Evolutionary conservation across 2,888 invertebrate species (phyloP).

Genomic region (Venustoraphidia nigricollis): DNA sequence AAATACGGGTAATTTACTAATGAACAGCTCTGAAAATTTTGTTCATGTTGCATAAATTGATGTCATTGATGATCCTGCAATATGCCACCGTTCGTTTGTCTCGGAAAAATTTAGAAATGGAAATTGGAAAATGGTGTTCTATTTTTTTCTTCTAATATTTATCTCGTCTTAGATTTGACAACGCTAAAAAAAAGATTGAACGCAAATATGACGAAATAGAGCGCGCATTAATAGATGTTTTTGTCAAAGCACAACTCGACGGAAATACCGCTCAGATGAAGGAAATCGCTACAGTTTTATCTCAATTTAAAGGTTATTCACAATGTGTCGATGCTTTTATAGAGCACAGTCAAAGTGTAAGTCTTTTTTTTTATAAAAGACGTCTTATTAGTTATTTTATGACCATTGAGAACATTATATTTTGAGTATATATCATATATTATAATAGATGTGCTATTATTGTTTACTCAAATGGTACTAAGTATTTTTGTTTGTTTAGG

Average conservation of each 20-base stretch:
- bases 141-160: not conserved
- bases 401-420: no score
- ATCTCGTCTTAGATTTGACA: slow-evolving; percentile 43
- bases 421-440: no score
- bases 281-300: slow-evolving; percentile 77
- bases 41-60: no score
- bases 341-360: slow-evolving; percentile 85
- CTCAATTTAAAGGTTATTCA: slow-evolving; percentile 92
- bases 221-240: slow-evolving; percentile 81
- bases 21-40: no score
- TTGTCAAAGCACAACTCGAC: slow-evolving; percentile 74
- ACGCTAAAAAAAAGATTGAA: slow-evolving; percentile 71
- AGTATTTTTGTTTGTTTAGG: slow-evolving; percentile 33
- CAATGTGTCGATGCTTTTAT: slow-evolving; percentile 95
- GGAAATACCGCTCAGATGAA: slow-evolving; percentile 83
- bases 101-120: no score
- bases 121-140: not conserved
- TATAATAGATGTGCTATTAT: not conserved
- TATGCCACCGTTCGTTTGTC: no score
- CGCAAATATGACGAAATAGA: slow-evolving; percentile 85
- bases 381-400: not conserved
- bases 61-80: no score
- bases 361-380: slow-evolving; percentile 10
- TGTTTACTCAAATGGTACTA: not conserved
- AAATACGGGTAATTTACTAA: no score